These are phyloP conservation scores for Cephus rjabovi DNA, from an alignment of 2,888 invertebrate species.

Conservation along the genomic window DNA sequence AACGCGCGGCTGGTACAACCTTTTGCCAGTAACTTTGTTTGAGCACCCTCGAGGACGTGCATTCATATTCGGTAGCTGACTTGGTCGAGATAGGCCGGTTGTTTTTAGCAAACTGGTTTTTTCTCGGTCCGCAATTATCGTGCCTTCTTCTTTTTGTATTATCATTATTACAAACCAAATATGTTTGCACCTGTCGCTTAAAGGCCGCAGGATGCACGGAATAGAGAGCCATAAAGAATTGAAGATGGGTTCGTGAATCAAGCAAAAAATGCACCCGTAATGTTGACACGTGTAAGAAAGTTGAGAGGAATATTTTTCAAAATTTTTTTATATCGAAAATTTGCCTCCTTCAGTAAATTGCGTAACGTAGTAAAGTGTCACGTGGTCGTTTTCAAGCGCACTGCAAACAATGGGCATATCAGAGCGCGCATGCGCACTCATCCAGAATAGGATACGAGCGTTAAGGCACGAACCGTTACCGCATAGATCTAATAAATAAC, in stretches of 20 bases:
- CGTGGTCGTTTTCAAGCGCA: constrained; percentile 20
- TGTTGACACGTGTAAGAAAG: not conserved
- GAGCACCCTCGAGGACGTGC: not conserved
- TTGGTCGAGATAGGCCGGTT: constrained; percentile 51
- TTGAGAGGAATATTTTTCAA: not conserved
- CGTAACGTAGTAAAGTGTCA: not conserved
- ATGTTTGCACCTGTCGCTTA: constrained; percentile 54
- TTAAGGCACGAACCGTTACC: constrained; percentile 50
- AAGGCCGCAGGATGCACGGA: constrained; percentile 30
- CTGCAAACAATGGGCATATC: not conserved
- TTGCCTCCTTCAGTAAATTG: not conserved
- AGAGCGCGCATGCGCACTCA: constrained; percentile 21
- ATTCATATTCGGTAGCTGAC: constrained; percentile 54
- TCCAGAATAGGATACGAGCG: constrained; percentile 20
- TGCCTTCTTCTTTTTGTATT: constrained; percentile 11
- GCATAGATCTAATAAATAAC: constrained; percentile 52
- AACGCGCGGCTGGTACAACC: not conserved
- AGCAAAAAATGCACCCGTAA: no score
- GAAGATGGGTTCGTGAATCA: not conserved
- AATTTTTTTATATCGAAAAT: not conserved
- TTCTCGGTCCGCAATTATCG: constrained; percentile 52
- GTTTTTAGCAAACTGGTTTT: constrained; percentile 62
- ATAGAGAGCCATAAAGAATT: not conserved
- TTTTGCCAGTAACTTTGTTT: not conserved
- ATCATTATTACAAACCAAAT: constrained; percentile 29